Conservation (phyloP, 1,140 invertebrate species). For the Habropoda laboriosa region DNA sequence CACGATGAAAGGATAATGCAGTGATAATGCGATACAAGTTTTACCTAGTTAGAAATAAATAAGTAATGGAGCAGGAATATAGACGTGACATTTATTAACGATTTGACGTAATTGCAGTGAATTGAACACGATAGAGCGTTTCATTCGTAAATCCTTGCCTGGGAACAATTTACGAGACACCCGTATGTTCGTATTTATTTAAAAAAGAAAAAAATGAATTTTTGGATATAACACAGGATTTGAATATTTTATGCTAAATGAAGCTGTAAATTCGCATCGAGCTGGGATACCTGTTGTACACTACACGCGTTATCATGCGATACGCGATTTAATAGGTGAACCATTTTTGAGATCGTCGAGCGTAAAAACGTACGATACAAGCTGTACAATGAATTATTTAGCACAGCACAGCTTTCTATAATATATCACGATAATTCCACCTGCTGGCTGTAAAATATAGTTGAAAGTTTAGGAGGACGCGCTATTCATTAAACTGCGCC, state of each 20-base stretch:
- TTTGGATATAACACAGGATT: neutral
- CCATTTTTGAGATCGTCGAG: neutral
- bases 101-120: neutral
- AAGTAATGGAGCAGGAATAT: neutral
- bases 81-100: neutral
- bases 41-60: neutral
- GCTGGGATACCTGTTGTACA: neutral
- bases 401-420: neutral
- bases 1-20: neutral
- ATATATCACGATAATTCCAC: neutral
- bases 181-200: neutral
- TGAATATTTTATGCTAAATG: too few species aligned
- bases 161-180: neutral
- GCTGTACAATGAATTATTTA: neutral
- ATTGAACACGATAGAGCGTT: neutral
- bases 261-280: neutral
- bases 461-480: neutral
- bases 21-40: neutral
- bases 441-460: neutral
- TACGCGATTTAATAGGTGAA: neutral
- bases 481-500: neutral
- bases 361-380: neutral
- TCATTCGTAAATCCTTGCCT: neutral
- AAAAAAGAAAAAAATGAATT: neutral
- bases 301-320: neutral